phyloP scores from a whole-genome alignment of 2,888 invertebrate genomes.

The Brachylomia viminalis region DNA sequence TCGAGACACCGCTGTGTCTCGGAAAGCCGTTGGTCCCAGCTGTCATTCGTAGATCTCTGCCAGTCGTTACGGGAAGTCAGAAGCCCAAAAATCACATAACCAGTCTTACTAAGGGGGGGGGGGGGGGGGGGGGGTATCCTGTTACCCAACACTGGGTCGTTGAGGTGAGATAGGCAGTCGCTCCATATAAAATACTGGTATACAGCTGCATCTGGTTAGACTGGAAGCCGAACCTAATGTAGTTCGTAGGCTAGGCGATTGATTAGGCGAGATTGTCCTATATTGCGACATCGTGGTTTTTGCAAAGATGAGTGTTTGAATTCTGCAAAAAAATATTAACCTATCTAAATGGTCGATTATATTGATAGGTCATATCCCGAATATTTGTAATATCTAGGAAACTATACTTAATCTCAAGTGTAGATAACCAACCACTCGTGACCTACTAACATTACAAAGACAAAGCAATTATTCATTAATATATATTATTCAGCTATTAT shows the following conservation, averaged over 20 bases:
- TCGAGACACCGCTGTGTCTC: not conserved
- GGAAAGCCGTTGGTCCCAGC: not conserved
- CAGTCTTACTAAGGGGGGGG: not conserved
- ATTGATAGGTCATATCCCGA: not conserved
- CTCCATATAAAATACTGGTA: not conserved
- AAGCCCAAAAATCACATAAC: not conserved
- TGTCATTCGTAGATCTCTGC: not conserved
- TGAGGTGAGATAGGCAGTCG: not conserved
- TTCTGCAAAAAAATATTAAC: too few species aligned
- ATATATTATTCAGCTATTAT: slow-evolving; percentile 10
- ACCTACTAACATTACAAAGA: slow-evolving; percentile 38
- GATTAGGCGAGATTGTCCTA: too few species aligned
- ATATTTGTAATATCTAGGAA: not conserved
- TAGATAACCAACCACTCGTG: slow-evolving; percentile 34
- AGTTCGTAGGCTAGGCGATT: too few species aligned
- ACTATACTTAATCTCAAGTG: not conserved
- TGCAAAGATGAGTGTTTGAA: not conserved
- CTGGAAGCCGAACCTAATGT: not conserved
- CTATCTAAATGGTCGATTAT: too few species aligned
- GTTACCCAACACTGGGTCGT: not conserved
- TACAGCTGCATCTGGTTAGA: not conserved
- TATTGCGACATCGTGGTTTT: not conserved
- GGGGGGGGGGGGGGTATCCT: too few species aligned
- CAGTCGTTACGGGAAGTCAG: not conserved
- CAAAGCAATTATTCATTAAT: slow-evolving; percentile 23